A percentile compares a stretch with the other conserved stretches of the same genome.
These are phyloP conservation scores for Gasterosteus aculeatus DNA, from an alignment of 2,113 vertebrate species.

Conservation along the genomic window DNA sequence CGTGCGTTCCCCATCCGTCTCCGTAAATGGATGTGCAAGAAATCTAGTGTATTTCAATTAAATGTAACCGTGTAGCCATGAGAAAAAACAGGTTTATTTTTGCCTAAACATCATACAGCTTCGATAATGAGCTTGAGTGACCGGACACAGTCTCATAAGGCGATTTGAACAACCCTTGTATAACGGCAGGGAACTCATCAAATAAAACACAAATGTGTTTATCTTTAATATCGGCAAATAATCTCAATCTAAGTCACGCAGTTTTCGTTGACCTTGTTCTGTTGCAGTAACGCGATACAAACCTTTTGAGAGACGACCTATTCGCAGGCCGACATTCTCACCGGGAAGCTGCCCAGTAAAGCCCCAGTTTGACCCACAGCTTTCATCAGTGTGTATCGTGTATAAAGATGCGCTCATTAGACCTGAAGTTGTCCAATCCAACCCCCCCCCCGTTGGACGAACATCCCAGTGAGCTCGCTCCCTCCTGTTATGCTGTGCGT, in stretches of 20 bases:
- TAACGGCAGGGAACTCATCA: not conserved
- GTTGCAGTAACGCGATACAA: not conserved
- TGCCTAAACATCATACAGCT: not conserved
- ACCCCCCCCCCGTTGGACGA: not conserved
- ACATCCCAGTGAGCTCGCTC: slow-evolving; percentile 16
- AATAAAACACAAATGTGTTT: not conserved
- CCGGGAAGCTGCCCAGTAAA: not conserved
- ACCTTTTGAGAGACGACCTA: slow-evolving; percentile 1
- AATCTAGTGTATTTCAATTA: not conserved
- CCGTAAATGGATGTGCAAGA: not conserved
- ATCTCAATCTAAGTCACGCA: not conserved
- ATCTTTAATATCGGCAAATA: not conserved
- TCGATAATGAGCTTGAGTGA: not conserved
- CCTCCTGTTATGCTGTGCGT: slow-evolving; percentile 3
- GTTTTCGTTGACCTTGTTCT: not conserved
- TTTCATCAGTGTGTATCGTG: slow-evolving; percentile 11
- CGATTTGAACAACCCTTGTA: not conserved
- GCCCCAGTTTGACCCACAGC: not conserved
- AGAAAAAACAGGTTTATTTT: not conserved
- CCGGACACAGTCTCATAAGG: not conserved
- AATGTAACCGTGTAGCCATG: not conserved
- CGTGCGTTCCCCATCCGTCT: too few species aligned
- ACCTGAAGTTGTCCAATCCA: not conserved
- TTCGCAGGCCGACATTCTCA: not conserved
- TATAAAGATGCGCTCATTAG: slow-evolving; percentile 18